Base-by-base conservation (phyloP, 2,797 vertebrate species). In the Pitangus sulphuratus region DNA sequence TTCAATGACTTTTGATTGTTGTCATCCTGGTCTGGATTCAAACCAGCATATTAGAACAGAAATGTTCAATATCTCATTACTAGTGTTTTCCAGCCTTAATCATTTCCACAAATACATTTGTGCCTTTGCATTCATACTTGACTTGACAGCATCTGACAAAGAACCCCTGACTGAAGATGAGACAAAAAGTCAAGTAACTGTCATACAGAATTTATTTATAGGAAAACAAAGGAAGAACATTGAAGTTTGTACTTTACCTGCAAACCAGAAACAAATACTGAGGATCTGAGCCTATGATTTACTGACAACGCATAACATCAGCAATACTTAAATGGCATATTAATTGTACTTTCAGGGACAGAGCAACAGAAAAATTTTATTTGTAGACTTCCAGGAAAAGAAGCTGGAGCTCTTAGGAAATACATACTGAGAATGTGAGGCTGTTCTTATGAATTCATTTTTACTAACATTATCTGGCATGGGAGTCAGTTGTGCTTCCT, bases 21-120 rank as follows among this genome's bases (percentile, higher is more conserved):
- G 39, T 45, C 9, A 4, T 31, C 31, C 28, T 61, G 24, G 45
- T 78, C 47, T 58, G 39, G 48, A 91, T 76, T 82, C 74, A 84
- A 75, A 87, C 9, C 22, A 84, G 39, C 15, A 62, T 18, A 64
- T 53, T 68, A 44, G 20, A 93, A 56, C 56, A 92, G 30, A 82
- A 85, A 56, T 31, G 77, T 74, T 95, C 89, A 71, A 71, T 89
- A 89, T 68, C 82, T 83, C 70, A 76, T 94, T 77, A 65, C 19
- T 39, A 40, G 18, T 61, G 65, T 84, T 84, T 94, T 79, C 80
- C 47, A 90, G 72, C 47, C 31, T 54, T 81, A 81, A 57, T 57
- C 7, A 83, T 78, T 94, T 88, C 33, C 71, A 89, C 65, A 91
- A 88, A 76, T 37, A 48, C 2, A 47, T 66, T 84, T 92, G 61